phyloP scores from a whole-genome alignment of 2,113 vertebrate species.

The Ceratotherium simum region DNA sequence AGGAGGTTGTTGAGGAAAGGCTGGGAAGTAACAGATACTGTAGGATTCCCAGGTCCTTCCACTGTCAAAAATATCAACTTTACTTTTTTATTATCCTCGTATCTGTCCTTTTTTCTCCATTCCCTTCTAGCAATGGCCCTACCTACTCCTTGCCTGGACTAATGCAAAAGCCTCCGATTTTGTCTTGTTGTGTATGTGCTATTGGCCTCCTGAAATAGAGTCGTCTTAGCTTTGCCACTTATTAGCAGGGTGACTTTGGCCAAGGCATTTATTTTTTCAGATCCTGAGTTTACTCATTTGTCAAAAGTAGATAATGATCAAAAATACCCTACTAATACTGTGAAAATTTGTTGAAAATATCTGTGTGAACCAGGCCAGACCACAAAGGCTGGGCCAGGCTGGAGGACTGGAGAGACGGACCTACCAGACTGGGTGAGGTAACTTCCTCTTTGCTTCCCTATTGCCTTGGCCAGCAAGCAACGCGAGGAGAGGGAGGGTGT shows the following conservation, averaged over 20 bases:
- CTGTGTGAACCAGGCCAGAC: constrained; percentile 58
- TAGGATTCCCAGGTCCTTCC: not conserved
- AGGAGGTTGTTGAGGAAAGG: not conserved
- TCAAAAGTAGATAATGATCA: constrained; percentile 56
- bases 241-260: not conserved
- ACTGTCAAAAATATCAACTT: not conserved
- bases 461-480: not conserved
- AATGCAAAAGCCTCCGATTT: not conserved
- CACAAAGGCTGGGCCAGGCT: constrained; percentile 43
- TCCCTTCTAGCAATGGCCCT: not conserved
- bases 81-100: not conserved
- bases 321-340: constrained; percentile 34
- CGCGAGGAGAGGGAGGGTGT: not conserved
- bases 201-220: not conserved
- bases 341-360: constrained; percentile 64
- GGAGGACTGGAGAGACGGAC: not conserved
- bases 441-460: not conserved
- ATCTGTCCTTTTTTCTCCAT: not conserved
- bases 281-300: constrained; percentile 37
- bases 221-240: not conserved
- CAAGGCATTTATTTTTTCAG: constrained; percentile 23
- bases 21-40: not conserved
- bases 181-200: not conserved
- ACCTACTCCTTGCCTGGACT: not conserved
- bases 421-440: not conserved